Conservation (phyloP, 2,888 invertebrate species). For the Aelia acuminata region DNA sequence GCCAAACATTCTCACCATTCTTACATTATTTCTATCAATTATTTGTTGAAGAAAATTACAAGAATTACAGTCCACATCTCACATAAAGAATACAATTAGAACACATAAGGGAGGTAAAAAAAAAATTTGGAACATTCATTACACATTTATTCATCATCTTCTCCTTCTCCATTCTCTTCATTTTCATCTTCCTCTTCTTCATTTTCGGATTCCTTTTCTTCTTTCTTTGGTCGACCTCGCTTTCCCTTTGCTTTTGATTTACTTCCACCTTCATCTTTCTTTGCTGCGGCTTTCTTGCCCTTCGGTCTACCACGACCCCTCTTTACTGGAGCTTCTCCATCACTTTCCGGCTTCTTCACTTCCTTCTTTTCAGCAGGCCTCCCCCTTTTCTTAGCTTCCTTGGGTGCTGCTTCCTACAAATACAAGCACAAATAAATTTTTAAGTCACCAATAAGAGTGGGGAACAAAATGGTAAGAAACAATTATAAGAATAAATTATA, state of each 20-base stretch:
- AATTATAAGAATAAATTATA: neutral
- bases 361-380: constrained; percentile 57
- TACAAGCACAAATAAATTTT: neutral
- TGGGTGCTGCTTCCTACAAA: constrained; percentile 52
- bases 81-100: constrained; percentile 43
- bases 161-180: constrained; percentile 57
- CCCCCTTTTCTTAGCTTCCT: constrained; percentile 60
- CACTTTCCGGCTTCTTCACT: constrained; percentile 49
- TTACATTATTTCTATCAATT: constrained; percentile 48
- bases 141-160: constrained; percentile 54
- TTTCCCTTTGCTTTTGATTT: constrained; percentile 56
- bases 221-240: constrained; percentile 44
- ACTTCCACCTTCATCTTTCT: constrained; percentile 52
- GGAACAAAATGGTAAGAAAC: neutral
- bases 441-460: neutral
- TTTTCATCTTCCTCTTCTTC: constrained; percentile 57
- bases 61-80: constrained; percentile 28
- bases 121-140: constrained; percentile 54
- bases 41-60: constrained; percentile 47
- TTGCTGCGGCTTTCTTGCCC: constrained; percentile 50
- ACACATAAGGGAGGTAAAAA: constrained; percentile 36
- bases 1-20: constrained; percentile 35
- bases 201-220: constrained; percentile 54
- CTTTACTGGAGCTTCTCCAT: constrained; percentile 61
- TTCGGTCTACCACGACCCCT: constrained; percentile 60